phyloP scores from a whole-genome alignment of 2,113 vertebrate genomes.

The Siniperca chuatsi region DNA sequence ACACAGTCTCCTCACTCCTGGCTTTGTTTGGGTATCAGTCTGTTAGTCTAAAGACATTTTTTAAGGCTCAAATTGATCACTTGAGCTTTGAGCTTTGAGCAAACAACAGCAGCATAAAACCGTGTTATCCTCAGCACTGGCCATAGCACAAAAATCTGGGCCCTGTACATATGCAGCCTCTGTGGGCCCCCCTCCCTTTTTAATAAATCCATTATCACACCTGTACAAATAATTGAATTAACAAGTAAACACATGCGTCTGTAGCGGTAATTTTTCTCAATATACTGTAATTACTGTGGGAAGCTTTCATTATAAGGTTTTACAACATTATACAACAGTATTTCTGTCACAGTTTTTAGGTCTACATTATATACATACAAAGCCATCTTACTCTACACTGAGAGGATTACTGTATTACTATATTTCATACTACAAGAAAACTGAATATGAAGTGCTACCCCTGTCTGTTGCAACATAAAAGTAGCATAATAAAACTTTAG shows the following conservation, averaged over 20 bases:
- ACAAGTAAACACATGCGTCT: neutral
- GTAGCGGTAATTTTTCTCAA: neutral
- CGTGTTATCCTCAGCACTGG: neutral
- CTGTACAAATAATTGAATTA: neutral
- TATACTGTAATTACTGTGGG: neutral
- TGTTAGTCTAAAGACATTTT: neutral
- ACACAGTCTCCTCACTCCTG: neutral
- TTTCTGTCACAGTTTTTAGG: neutral
- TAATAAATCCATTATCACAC: neutral
- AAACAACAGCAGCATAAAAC: neutral
- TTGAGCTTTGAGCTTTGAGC: neutral
- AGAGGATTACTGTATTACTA: neutral
- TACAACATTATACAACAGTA: neutral
- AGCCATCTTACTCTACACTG: neutral
- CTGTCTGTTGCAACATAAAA: neutral
- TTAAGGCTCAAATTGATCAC: neutral
- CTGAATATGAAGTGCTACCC: neutral
- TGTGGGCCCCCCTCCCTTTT: neutral
- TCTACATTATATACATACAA: neutral
- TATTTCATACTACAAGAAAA: neutral
- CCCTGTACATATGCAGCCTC: neutral
- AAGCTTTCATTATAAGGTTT: neutral
- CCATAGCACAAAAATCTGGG: neutral
- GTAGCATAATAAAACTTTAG: neutral
- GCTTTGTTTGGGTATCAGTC: slow-evolving; percentile 21